Evolutionary conservation across 2,888 invertebrate genomes (phyloP).

Genomic region (Linnaemya vulpina): DNA sequence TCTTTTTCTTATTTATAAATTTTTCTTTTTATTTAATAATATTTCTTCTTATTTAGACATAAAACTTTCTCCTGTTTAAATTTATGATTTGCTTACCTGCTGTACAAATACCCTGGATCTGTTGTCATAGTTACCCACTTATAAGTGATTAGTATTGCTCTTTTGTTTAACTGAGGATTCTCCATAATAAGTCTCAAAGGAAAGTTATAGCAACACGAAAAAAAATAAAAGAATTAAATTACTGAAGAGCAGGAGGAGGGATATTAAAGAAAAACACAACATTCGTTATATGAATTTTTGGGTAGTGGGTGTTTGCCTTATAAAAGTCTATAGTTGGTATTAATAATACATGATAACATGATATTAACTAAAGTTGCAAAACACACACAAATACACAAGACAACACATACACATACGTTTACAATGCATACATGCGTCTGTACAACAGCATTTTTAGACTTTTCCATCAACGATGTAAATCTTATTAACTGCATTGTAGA

Average conservation of each 20-base stretch:
- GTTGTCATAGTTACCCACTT: conserved; percentile 51
- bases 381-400: background rate
- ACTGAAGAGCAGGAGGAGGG: background rate
- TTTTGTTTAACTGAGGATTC: conserved; percentile 31
- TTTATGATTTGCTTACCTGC: background rate
- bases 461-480: too few relatives aligned
- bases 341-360: conserved; percentile 22
- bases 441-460: too few relatives aligned
- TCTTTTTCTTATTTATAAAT: too few relatives aligned
- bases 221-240: conserved; percentile 19
- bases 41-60: background rate
- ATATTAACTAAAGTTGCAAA: background rate
- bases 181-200: conserved; percentile 25
- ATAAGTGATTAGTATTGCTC: conserved; percentile 10
- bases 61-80: background rate
- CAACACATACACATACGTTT: background rate
- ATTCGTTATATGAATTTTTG: background rate
- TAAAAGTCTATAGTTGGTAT: background rate
- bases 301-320: background rate
- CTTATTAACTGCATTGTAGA: too few relatives aligned
- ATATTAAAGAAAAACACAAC: background rate
- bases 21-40: too few relatives aligned
- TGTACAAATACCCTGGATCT: conserved; percentile 8
- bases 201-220: conserved; percentile 1
- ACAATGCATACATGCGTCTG: background rate